Base-by-base conservation (phyloP, 2,113 vertebrate species). In the Nibea coibor region DNA sequence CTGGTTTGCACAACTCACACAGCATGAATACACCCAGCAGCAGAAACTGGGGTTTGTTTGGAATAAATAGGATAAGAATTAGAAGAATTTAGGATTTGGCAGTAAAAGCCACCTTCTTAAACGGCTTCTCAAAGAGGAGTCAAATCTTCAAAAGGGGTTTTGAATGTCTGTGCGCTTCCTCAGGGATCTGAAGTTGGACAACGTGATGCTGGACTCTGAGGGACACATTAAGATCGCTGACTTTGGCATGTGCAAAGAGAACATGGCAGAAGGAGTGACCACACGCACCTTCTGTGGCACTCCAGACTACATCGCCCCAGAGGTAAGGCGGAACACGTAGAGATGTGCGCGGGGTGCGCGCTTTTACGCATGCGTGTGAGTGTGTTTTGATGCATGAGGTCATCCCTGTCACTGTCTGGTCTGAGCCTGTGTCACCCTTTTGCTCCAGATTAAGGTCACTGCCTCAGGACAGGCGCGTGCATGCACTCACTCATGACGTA, bases 201-300 rank as follows among this genome's bases (percentile, higher is more conserved):
- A 99, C 0, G 97, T 99, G 88, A 99, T 99, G 97, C 85, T 99
- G 93, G 98, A 99, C 82, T 95, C 92, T 0, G 97, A 99, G 91
- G 98, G 98, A 42, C 98, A 99, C 89, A 99, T 99, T 75, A 99
- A 99, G 93, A 99, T 99, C 10, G 97, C 98, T 17, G 98, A 99
- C 91, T 99, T 99, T 45, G 98, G 98, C 72, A 99, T 99, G 98
- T 99, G 98, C 88, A 99, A 99, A 90, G 98, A 99, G 16, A 97
- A 96, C 82, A 98, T 99, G 94, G n/a, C 74, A 15, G 94, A 98
- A 0, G 96, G 94, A 17, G 96, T 97, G 78, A 95, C 92, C 3
- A 99, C 98, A 0, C 96, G 98, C 88, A 99, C 98, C 72, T 99
- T 99, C 95, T 99, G 98, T 19, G 98, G 98, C 71, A 99, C 98